phyloP scores from a whole-genome alignment of 2,113 vertebrate genomes.

The Bettongia penicillata region DNA sequence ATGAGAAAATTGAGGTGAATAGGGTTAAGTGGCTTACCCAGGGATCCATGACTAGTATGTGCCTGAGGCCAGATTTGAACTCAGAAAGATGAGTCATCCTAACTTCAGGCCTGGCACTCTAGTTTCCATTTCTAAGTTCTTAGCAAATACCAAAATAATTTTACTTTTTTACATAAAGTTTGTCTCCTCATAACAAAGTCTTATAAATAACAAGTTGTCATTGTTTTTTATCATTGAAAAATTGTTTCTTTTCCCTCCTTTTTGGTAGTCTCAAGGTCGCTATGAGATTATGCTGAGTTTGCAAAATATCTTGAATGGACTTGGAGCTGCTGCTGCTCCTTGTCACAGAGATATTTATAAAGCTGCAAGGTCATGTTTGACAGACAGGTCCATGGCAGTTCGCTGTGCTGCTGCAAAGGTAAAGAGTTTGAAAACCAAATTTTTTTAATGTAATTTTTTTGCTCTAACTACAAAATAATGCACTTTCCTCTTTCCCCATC shows the following conservation, averaged over 20 bases:
- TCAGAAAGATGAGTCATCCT: background rate
- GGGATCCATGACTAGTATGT: background rate
- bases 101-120: background rate
- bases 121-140: background rate
- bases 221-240: constrained; percentile 12
- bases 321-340: constrained; percentile 87
- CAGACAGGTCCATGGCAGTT: constrained; percentile 96
- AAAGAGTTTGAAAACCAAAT: constrained; percentile 54
- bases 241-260: background rate
- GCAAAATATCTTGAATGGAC: constrained; percentile 91
- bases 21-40: background rate
- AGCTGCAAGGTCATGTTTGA: constrained; percentile 90
- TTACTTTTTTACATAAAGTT: background rate
- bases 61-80: background rate
- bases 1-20: background rate
- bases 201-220: background rate
- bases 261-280: constrained; percentile 94
- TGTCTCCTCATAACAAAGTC: background rate
- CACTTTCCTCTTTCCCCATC: background rate
- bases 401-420: constrained; percentile 96
- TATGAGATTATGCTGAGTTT: constrained; percentile 95
- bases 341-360: constrained; percentile 97
- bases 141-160: background rate
- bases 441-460: constrained; percentile 6
- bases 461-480: background rate